Evolutionary conservation across 2,797 vertebrate species (phyloP), one percentile per base, ranked within the genome.

Genomic region (Lepilemur septentrionalis): DNA sequence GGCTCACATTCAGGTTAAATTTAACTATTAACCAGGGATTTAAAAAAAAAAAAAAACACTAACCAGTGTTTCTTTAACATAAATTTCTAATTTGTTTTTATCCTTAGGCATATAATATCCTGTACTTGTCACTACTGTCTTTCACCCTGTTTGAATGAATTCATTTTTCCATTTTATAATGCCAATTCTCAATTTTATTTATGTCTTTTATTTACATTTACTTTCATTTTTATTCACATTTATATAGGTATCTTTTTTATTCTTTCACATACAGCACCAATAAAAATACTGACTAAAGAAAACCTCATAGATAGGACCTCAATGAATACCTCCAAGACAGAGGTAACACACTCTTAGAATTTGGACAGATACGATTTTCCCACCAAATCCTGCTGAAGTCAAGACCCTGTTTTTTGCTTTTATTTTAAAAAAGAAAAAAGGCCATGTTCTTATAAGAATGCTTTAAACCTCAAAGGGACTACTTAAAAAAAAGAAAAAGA

Each of bases 31-130:
- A 65, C 75, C 5, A 55, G 46, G 32, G 13, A 61, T 57, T n/a
- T n/a, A n/a, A n/a, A n/a, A n/a, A n/a, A n/a, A n/a, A n/a, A n/a
- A n/a, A n/a, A n/a, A n/a, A n/a, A n/a, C n/a, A n/a, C n/a, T n/a
- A 89, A 76, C 18, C 25, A 84, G 15, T 63, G 72, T 35, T 89
- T 69, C 72, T 83, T 59, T 84, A 76, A 94, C 52, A 81, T 84
- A 52, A 81, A 93, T 89, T 82, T 97, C 75, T 83, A 96, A 84
- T 76, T 75, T 96, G 67, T 86, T 93, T 90, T 86, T 87, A 89
- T 69, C 70, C 46, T 72, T 38, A 59, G 28, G 15, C n/a, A 80
- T 41, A 38, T 67, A 82, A 91, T 82, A 69, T 30, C 15, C 35
- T 63, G 5, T 84, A n/a, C 23, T 63, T 80, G 59, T 82, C 59